Percentiles rank a stretch among this genome's conserved stretches.
Evolutionary conservation across 2,113 vertebrate genomes (phyloP).

Genomic region (Bubo scandiacus): DNA sequence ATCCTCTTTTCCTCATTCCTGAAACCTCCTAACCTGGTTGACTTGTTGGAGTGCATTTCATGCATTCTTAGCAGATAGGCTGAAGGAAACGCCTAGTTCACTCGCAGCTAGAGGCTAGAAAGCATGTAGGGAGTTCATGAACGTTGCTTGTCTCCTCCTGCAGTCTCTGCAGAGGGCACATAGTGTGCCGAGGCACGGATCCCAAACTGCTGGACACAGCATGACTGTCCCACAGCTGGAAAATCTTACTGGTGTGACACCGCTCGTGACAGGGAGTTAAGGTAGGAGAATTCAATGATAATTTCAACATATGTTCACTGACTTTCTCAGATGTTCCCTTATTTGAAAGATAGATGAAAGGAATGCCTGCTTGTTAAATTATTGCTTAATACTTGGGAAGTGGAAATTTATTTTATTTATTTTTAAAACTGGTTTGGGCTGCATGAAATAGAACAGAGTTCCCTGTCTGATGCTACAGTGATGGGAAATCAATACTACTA

Average conservation of each 20-base stretch:
- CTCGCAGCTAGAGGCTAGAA: constrained; percentile 65
- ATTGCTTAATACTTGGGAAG: background rate
- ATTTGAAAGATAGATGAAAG: background rate
- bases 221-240: background rate
- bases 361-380: background rate
- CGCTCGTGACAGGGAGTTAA: background rate
- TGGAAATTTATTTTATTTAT: background rate
- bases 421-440: background rate
- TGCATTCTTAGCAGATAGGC: constrained; percentile 78
- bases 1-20: constrained; percentile 78
- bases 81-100: constrained; percentile 76
- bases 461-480: background rate
- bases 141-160: background rate
- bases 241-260: background rate
- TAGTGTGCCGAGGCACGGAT: background rate
- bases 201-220: background rate
- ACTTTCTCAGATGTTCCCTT: background rate
- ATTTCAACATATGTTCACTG: background rate
- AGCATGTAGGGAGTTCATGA: constrained; percentile 45
- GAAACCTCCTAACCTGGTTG: constrained; percentile 76
- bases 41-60: constrained; percentile 82
- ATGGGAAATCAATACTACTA: background rate
- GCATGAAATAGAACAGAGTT: background rate
- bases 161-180: background rate
- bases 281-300: constrained; percentile 46